Base-by-base conservation (phyloP, 2,888 invertebrate genomes). In the Pherbina coryleti region DNA sequence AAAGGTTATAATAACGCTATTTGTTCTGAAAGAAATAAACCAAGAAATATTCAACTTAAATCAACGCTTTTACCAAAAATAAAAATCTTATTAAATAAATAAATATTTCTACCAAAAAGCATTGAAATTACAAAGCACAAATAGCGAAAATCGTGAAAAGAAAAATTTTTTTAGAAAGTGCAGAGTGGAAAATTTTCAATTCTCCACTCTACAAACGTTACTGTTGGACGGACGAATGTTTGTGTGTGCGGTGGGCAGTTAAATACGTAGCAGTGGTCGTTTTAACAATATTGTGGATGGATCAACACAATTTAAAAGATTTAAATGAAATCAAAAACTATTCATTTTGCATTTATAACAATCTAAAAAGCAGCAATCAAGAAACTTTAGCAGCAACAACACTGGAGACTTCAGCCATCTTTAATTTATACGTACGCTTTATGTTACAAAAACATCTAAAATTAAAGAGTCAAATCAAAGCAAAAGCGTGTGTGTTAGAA, bases 341-440 rank as follows among this genome's bases (percentile, higher is more conserved):
- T 57, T 57, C 37, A 34, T 72, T 72, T 31, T 55, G 79, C 81
- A 81, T 80, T 79, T 75, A 81, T 76, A 81, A 76, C 69, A 79
- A 71, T 76, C 2, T 8, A 14, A 69, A 7, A 69, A 67, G 17
- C 69, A 69, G 51, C 51, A 28, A 49, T 28, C 14, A 69, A n/a
- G 5, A 14, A 64, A 14, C 34, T 31, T 25, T 22, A 64, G 9
- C 34, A 81, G 82, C 82, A 84, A 77, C 78, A 83, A 82, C 82
- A 83, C 84, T 86, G 85, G 82, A 85, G 84, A 82, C 64, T 66
- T 31, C 74, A n/a, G 74, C 74, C 74, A 75, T 75, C 66, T 75
- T 75, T 75, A 53, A 64, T 75, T 75, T 66, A 8, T 76, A 28
- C 57, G 28, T 49, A 49, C 55, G 57, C 69, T 44, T 44, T 69